These are phyloP conservation scores for Gnathonemus longibarbis DNA, from an alignment of 2,113 vertebrate species.

Conservation along the genomic window DNA sequence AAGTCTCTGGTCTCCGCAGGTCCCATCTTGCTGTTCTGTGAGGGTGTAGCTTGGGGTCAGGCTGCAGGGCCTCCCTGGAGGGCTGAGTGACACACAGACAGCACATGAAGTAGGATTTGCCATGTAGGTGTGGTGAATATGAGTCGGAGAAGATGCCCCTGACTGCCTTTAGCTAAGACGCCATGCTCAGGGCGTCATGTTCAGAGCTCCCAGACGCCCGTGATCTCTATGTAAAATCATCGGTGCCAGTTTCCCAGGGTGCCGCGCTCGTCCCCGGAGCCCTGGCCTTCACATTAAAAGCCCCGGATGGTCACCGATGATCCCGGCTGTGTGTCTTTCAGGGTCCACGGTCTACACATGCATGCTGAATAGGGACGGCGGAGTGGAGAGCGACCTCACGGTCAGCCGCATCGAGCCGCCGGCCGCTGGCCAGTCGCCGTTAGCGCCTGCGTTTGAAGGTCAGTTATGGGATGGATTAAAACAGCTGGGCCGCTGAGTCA, in stretches of 20 bases:
- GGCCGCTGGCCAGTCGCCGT: constrained; percentile 45
- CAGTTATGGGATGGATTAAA: constrained; percentile 23
- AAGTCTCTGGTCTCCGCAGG: not conserved
- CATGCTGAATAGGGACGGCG: constrained; percentile 81
- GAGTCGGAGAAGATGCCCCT: not conserved
- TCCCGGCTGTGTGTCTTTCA: constrained; percentile 37
- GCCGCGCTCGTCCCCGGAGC: too few species aligned
- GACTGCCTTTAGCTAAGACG: not conserved
- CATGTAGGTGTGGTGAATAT: not conserved
- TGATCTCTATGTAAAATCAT: not conserved
- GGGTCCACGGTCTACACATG: constrained; percentile 89
- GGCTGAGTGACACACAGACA: not conserved
- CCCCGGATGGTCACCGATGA: too few species aligned
- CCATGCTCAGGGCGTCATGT: not conserved
- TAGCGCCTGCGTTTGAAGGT: constrained; percentile 81
- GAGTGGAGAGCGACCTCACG: constrained; percentile 85
- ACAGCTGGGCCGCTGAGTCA: not conserved
- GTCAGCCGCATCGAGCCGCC: constrained; percentile 73
- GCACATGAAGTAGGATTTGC: not conserved
- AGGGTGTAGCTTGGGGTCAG: not conserved
- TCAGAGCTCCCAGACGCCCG: not conserved
- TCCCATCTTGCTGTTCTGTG: not conserved
- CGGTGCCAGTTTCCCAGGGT: not conserved
- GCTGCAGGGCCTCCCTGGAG: not conserved
- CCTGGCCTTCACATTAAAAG: not conserved